These are phyloP conservation scores for Meliscaeva auricollis DNA, from an alignment of 2,888 invertebrate genomes.

Conservation along the genomic window DNA sequence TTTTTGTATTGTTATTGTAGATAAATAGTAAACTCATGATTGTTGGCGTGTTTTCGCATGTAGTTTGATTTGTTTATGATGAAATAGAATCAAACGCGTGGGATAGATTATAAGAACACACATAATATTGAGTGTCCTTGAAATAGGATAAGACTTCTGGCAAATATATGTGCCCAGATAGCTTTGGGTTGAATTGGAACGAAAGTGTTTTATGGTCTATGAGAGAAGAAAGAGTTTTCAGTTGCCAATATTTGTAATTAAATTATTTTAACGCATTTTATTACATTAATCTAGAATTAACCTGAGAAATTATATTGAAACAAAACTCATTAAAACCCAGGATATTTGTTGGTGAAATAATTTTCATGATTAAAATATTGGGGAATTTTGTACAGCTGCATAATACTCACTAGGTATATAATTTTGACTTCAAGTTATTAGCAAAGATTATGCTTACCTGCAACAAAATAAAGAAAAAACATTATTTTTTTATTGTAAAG, in stretches of 20 bases:
- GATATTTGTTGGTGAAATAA: no score
- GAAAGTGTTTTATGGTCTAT: not conserved
- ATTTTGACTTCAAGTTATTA: not conserved
- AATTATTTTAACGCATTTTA: slow-evolving; percentile 21
- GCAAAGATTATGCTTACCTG: slow-evolving; percentile 64
- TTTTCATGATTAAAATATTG: no score
- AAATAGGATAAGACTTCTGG: slow-evolving; percentile 23
- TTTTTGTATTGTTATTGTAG: not conserved
- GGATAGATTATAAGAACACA: slow-evolving; percentile 24
- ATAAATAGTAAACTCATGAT: slow-evolving; percentile 34
- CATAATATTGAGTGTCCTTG: slow-evolving; percentile 31
- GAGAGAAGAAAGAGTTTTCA: not conserved
- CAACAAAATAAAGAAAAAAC: slow-evolving; percentile 20
- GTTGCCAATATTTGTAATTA: slow-evolving; percentile 17
- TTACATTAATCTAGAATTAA: not conserved
- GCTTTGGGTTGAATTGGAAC: not conserved
- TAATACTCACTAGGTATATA: slow-evolving; percentile 33
- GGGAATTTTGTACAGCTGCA: no score
- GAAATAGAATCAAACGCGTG: slow-evolving; percentile 64
- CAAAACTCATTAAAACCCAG: no score
- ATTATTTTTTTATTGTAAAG: no score
- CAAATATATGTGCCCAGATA: not conserved
- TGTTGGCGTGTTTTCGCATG: slow-evolving; percentile 53
- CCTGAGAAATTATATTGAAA: no score
- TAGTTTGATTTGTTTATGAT: slow-evolving; percentile 73